Conservation (phyloP, 2,113 vertebrate genomes). For the Aegotheles bennettii region DNA sequence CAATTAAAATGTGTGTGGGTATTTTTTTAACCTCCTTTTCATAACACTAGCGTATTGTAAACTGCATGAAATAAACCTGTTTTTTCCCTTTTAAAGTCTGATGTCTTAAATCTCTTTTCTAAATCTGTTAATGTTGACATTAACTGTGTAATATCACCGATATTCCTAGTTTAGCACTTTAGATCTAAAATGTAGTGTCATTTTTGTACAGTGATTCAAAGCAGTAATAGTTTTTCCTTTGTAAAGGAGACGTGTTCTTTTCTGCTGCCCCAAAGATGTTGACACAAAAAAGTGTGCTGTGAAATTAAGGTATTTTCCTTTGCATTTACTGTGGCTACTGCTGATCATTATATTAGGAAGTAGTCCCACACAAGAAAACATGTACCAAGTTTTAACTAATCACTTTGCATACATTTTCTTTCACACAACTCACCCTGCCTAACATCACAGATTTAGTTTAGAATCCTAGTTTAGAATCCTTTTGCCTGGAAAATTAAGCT, state of each 20-base stretch:
- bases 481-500: neutral
- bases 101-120: constrained; percentile 8
- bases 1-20: constrained; percentile 26
- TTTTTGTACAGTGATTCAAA: neutral
- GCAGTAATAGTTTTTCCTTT: neutral
- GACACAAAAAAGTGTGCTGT: neutral
- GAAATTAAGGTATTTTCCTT: neutral
- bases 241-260: neutral
- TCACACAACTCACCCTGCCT: neutral
- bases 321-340: neutral
- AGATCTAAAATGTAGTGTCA: neutral
- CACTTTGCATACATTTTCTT: neutral
- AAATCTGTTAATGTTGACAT: neutral
- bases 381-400: neutral
- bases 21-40: constrained; percentile 62
- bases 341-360: neutral
- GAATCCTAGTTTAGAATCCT: too few relatives aligned
- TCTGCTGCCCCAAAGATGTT: neutral
- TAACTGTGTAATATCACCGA: neutral
- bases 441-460: neutral
- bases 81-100: constrained; percentile 48
- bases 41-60: constrained; percentile 50
- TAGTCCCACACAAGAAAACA: neutral
- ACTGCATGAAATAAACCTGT: constrained; percentile 46
- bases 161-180: neutral